phyloP scores from a whole-genome alignment of 2,888 invertebrate species.

The Tetranychus piercei region DNA sequence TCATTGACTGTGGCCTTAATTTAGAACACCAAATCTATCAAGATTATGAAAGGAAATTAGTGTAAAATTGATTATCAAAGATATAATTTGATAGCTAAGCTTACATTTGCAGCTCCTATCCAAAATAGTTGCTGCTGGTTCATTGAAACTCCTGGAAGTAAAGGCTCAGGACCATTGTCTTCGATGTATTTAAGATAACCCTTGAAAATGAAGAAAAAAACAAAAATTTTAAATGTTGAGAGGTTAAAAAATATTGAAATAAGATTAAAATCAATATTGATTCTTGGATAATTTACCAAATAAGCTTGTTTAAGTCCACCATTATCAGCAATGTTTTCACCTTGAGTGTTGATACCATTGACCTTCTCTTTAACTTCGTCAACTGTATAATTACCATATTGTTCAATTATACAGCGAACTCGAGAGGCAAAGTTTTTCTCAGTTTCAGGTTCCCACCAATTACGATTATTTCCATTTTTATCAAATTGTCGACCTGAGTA shows the following conservation, averaged over 20 bases:
- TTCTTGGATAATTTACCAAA: neutral
- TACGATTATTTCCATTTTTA: slow-evolving; percentile 67
- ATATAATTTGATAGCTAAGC: neutral
- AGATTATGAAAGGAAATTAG: neutral
- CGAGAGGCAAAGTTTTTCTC: slow-evolving; percentile 61
- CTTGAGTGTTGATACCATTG: slow-evolving; percentile 36
- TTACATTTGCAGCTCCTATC: slow-evolving; percentile 60
- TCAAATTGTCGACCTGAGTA: slow-evolving; percentile 59
- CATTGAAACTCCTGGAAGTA: slow-evolving; percentile 27
- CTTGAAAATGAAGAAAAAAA: neutral
- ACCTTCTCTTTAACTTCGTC: slow-evolving; percentile 32
- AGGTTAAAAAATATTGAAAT: neutral
- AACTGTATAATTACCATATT: slow-evolving; percentile 67
- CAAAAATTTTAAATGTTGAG: neutral
- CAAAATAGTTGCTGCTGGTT: slow-evolving; percentile 52
- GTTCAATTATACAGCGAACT: slow-evolving; percentile 57
- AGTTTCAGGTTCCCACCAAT: slow-evolving; percentile 78
- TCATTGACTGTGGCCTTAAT: slow-evolving; percentile 41
- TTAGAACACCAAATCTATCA: slow-evolving; percentile 48
- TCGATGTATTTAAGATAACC: slow-evolving; percentile 26
- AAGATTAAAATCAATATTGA: neutral
- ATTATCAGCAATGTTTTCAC: slow-evolving; percentile 40
- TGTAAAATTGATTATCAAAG: neutral
- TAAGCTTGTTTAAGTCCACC: slow-evolving; percentile 35
- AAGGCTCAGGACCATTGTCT: slow-evolving; percentile 24